Base-by-base conservation (phyloP, 2,888 invertebrate species). In the Axea sp. region DNA sequence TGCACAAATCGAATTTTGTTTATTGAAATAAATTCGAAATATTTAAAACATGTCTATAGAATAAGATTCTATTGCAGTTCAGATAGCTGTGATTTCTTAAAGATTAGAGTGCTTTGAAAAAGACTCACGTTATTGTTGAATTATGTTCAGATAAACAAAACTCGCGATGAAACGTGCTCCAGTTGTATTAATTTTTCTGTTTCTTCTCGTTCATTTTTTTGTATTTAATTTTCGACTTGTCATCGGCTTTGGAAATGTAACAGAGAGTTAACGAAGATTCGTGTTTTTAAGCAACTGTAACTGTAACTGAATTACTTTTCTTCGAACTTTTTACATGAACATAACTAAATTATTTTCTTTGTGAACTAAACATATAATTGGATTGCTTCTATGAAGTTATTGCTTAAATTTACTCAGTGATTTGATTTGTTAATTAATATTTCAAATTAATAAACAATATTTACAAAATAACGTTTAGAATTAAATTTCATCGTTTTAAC, bases 221-320 rank as follows among this genome's bases (percentile, higher is more conserved):
- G 26, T 49, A 24, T 51, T 51, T 51, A 28, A 60, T 60, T 39
- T 60, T 47, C 37, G 14, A 60, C 59, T 59, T 59, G 45, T 59
- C 35, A 47, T 60, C 28, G 47, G 28, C 47, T 60, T 60, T 47
- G 47, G 37, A 47, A 60, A 47, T 22, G 60, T 47, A 37, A 45
- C 45, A 47, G 47, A 47, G 39, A 51, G 33, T 49, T 64, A 43
- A 51, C 30, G 51, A 51, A 64, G 11, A 26, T 1, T 8, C 19
- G 33, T 30, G 51, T 64, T 51, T 41, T 64, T 41, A 43, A 43
- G 51, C 51, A 15, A 35, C 7, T 41, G 12, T 26, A 41, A 39
- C 31, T 62, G 24, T 51, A 49, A 62, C 62, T 39, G 24, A 31
- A 31, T 62, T 62, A 30, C 39, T 49, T 62, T 49, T 41, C 49